Conservation (phyloP, 2,888 invertebrate species). For the Limnephilus marmoratus region DNA sequence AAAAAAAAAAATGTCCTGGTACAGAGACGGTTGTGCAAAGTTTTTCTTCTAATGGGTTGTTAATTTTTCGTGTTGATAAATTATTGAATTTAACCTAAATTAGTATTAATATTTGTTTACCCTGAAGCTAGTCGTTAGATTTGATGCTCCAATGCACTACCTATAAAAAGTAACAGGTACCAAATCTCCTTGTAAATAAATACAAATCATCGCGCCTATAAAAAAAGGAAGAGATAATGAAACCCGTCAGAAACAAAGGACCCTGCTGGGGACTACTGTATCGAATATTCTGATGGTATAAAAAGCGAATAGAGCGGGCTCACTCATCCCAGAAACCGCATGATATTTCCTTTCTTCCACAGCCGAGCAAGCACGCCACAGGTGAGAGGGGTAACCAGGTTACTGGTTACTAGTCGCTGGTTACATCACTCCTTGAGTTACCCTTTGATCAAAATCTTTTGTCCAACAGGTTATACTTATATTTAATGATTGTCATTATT, state of each 20-base stretch:
- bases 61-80: too few species aligned
- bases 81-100: neutral
- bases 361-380: slow-evolving; percentile 54
- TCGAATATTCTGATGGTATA: slow-evolving; percentile 38
- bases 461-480: neutral
- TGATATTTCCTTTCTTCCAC: slow-evolving; percentile 63
- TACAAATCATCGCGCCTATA: slow-evolving; percentile 2
- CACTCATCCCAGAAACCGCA: slow-evolving; percentile 63
- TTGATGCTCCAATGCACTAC: neutral
- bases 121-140: neutral
- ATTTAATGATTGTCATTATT: slow-evolving; percentile 13
- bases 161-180: neutral
- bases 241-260: slow-evolving; percentile 41
- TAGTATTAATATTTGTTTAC: neutral
- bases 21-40: too few species aligned
- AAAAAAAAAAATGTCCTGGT: too few species aligned
- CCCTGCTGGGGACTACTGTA: slow-evolving; percentile 11
- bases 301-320: slow-evolving; percentile 35
- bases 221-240: slow-evolving; percentile 48
- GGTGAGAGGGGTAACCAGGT: slow-evolving; percentile 42
- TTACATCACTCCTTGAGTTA: slow-evolving; percentile 42
- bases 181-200: neutral
- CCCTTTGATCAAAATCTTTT: neutral
- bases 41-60: too few species aligned
- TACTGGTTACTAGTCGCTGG: neutral